phyloP scores from a whole-genome alignment of 2,888 invertebrate species.

The Diabrotica balteata region DNA sequence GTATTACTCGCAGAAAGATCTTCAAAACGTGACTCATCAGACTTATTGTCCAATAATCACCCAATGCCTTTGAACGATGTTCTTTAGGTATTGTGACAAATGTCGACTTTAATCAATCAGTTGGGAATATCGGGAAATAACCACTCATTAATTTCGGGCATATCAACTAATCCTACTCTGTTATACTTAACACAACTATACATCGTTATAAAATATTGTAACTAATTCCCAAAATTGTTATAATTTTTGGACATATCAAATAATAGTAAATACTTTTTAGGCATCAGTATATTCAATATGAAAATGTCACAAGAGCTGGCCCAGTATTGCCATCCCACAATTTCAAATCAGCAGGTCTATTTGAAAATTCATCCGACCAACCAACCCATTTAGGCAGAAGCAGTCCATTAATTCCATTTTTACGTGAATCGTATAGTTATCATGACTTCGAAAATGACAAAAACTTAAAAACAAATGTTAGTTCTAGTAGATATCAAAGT shows the following conservation, averaged over 20 bases:
- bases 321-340: constrained; percentile 51
- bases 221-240: no score
- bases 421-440: constrained; percentile 43
- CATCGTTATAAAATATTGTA: constrained; percentile 1
- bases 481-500: constrained; percentile 17
- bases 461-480: constrained; percentile 23
- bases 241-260: no score
- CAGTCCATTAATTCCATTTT: constrained; percentile 54
- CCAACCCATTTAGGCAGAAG: constrained; percentile 54
- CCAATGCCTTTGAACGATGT: no score
- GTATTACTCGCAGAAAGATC: no score
- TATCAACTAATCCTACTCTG: no score
- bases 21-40: no score
- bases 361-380: constrained; percentile 58
- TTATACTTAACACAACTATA: neutral
- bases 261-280: neutral
- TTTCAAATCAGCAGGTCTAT: constrained; percentile 59
- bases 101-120: no score
- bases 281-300: constrained; percentile 51
- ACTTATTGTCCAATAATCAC: no score
- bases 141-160: no score
- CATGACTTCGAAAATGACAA: constrained; percentile 30
- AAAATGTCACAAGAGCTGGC: constrained; percentile 45
- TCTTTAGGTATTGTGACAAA: no score
- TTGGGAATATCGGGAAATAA: no score